phyloP scores from a whole-genome alignment of 2,888 invertebrate species.

The Reticulitermes lucifugus region DNA sequence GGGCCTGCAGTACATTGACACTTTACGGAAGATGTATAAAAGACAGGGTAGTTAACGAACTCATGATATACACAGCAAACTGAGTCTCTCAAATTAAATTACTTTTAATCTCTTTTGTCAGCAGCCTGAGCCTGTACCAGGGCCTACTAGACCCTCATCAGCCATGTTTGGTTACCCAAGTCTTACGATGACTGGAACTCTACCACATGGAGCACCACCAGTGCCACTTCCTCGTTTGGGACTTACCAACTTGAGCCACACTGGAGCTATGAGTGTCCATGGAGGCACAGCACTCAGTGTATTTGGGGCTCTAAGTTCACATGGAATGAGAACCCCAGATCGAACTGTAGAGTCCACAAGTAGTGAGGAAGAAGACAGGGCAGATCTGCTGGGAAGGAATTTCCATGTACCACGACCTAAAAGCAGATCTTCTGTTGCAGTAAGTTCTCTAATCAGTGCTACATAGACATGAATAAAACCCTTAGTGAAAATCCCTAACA shows the following conservation, averaged over 20 bases:
- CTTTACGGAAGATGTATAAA: too few relatives aligned
- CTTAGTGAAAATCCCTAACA: too few relatives aligned
- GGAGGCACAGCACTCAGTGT: constrained; percentile 36
- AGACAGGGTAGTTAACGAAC: too few relatives aligned
- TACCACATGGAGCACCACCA: constrained; percentile 58
- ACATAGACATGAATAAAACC: too few relatives aligned
- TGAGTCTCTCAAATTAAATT: not conserved
- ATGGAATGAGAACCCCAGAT: constrained; percentile 51
- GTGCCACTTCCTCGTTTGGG: constrained; percentile 57
- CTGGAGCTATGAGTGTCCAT: constrained; percentile 40
- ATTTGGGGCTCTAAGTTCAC: constrained; percentile 42
- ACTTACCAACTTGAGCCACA: constrained; percentile 34
- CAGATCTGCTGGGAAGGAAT: constrained; percentile 76
- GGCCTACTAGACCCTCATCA: constrained; percentile 75
- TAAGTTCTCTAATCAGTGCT: constrained; percentile 59
- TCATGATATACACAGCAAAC: too few relatives aligned
- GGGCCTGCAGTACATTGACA: too few relatives aligned
- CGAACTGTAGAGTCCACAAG: constrained; percentile 62
- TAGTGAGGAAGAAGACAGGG: constrained; percentile 74
- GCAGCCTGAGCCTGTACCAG: constrained; percentile 75
- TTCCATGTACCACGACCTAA: constrained; percentile 86
- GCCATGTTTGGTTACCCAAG: constrained; percentile 83
- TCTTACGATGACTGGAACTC: constrained; percentile 65
- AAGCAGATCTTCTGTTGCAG: constrained; percentile 77
- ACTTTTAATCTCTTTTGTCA: constrained; percentile 58